Conservation (phyloP, 92 coral and sea anemone species). For the Desmophyllum pertusum region DNA sequence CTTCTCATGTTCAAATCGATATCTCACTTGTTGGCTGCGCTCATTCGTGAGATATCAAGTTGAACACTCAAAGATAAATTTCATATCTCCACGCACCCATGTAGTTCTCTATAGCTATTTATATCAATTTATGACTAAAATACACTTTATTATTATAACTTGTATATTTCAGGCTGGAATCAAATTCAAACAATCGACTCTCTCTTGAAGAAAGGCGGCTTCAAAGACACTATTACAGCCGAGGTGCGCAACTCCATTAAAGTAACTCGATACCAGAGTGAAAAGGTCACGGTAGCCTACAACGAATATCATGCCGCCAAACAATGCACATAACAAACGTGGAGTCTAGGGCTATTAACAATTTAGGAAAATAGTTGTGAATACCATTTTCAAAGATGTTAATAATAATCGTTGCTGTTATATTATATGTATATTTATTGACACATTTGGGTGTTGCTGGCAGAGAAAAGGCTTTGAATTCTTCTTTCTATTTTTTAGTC, state of each 20-base stretch:
- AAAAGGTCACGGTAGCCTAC: constrained; percentile 94
- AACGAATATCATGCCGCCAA: constrained; percentile 84
- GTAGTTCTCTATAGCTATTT: too few relatives aligned
- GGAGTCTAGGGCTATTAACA: constrained; percentile 36
- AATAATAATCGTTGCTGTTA: constrained; percentile 26
- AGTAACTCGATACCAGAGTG: constrained; percentile 98
- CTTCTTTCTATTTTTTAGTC: not conserved
- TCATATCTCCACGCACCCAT: too few relatives aligned
- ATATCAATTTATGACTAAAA: too few relatives aligned
- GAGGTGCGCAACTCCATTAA: constrained; percentile 91
- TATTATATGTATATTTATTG: constrained; percentile 42
- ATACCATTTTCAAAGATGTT: constrained; percentile 42
- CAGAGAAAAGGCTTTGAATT: not conserved
- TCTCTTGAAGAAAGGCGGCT: constrained; percentile 90
- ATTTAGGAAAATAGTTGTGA: constrained; percentile 41
- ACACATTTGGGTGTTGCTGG: not conserved
- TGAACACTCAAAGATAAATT: too few relatives aligned
- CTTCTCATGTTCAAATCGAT: too few relatives aligned
- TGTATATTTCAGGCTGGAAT: constrained; percentile 82
- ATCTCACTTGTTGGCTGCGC: too few relatives aligned
- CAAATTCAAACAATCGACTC: constrained; percentile 97
- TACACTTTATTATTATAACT: too few relatives aligned
- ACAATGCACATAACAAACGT: constrained; percentile 32
- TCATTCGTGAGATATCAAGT: too few relatives aligned
- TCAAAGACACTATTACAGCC: constrained; percentile 88